These are phyloP conservation scores for Tenthredo livida DNA, from an alignment of 2,888 invertebrate species.

Conservation along the genomic window DNA sequence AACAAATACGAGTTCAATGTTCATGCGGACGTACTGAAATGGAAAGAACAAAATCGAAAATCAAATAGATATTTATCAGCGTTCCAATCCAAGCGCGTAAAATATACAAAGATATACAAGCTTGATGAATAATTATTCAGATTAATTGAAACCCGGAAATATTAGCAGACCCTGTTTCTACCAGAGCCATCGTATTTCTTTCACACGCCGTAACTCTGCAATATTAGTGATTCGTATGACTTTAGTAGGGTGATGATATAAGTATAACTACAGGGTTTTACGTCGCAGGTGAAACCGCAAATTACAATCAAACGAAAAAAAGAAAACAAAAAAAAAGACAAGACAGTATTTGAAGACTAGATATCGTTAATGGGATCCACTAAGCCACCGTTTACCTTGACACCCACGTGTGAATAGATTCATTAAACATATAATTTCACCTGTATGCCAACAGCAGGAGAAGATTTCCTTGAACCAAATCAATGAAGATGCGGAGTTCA, in stretches of 20 bases:
- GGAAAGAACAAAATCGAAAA: background rate
- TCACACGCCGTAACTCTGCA: background rate
- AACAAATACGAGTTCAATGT: conserved; percentile 10
- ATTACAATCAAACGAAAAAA: background rate
- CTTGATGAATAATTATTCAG: background rate
- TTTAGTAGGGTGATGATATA: background rate
- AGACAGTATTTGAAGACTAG: background rate
- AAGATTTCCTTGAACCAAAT: conserved; percentile 20
- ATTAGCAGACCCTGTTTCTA: background rate
- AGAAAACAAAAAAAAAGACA: background rate
- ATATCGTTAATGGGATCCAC: background rate
- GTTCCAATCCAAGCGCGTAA: background rate
- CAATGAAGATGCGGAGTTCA: background rate
- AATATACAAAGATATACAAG: background rate
- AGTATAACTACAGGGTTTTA: background rate
- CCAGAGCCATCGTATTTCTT: background rate
- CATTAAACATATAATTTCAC: background rate
- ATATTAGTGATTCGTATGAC: background rate
- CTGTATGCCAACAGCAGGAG: background rate
- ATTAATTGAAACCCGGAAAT: background rate
- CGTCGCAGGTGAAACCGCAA: background rate
- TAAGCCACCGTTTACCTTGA: conserved; percentile 20
- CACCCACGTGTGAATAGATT: background rate
- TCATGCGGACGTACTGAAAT: background rate
- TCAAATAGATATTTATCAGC: background rate